Conservation (phyloP, 2,888 invertebrate genomes). For the Meghimatium bilineatum region DNA sequence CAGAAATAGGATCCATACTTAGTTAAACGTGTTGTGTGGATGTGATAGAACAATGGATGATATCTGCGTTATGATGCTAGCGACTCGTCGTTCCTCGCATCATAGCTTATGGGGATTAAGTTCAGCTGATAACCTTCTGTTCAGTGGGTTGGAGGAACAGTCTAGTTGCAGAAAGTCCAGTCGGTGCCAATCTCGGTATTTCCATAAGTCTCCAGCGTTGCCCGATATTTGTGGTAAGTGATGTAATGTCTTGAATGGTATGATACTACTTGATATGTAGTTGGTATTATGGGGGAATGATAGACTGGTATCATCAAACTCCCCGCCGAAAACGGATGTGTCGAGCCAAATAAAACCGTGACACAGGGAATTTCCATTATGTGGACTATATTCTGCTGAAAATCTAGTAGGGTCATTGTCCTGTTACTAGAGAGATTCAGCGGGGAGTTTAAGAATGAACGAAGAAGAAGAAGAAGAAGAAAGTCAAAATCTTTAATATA, state of each 20-base stretch:
- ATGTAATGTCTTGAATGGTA: neutral
- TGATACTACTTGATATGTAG: too few species aligned
- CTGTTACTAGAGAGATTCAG: too few species aligned
- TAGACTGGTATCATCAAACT: too few species aligned
- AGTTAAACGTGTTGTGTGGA: neutral
- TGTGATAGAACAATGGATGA: constrained; percentile 30
- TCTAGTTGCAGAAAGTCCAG: constrained; percentile 20
- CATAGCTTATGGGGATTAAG: constrained; percentile 38
- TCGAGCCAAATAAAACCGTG: too few species aligned
- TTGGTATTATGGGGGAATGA: too few species aligned
- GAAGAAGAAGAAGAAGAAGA: too few species aligned
- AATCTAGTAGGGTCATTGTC: too few species aligned
- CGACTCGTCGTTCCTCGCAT: constrained; percentile 28
- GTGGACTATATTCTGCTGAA: too few species aligned
- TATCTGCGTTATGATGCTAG: constrained; percentile 28
- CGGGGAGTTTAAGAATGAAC: too few species aligned
- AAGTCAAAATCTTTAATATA: too few species aligned
- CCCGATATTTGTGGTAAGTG: constrained; percentile 44
- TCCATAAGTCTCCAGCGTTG: constrained; percentile 19
- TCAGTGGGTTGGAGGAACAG: constrained; percentile 43
- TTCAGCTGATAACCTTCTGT: constrained; percentile 39
- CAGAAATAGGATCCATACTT: neutral
- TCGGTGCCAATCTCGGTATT: constrained; percentile 40
- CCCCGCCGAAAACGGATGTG: too few species aligned
- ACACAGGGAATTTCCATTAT: too few species aligned